A percentile compares a stretch with the other conserved stretches of the same genome.
Evolutionary conservation across 2,888 invertebrate species (phyloP).

Genomic region (Nomada fabriciana): DNA sequence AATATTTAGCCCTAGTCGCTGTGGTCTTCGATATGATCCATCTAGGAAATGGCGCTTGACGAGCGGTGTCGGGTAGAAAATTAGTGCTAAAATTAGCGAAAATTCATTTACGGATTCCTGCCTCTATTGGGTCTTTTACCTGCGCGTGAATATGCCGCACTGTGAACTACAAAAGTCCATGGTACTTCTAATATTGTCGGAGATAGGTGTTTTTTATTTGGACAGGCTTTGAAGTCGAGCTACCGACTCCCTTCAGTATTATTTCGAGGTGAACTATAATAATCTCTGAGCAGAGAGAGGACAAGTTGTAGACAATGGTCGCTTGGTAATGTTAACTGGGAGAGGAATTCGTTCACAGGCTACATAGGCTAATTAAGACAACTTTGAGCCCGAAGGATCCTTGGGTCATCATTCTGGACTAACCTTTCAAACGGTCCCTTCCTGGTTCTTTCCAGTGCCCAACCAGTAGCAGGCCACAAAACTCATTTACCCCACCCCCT

Average conservation of each 20-base stretch:
- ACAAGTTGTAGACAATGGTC: conserved; percentile 8
- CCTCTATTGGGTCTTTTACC: too few relatives aligned
- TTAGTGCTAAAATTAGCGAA: neutral
- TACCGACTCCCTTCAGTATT: too few relatives aligned
- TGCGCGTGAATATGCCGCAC: too few relatives aligned
- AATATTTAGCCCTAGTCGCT: conserved; percentile 7
- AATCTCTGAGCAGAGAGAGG: neutral
- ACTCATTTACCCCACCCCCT: neutral
- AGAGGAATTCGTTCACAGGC: conserved; percentile 23
- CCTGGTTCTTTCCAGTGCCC: neutral
- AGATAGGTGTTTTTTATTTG: too few relatives aligned
- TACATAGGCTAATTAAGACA: conserved; percentile 45
- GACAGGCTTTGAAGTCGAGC: too few relatives aligned
- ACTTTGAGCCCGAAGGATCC: conserved; percentile 15
- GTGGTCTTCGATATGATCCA: neutral
- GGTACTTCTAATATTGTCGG: neutral
- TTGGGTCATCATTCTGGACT: neutral
- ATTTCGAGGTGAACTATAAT: too few relatives aligned
- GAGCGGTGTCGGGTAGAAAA: neutral
- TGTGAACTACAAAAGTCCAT: too few relatives aligned
- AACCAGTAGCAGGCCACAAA: neutral
- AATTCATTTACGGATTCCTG: too few relatives aligned
- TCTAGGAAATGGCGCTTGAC: neutral
- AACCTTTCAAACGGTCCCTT: neutral
- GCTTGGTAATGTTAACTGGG: conserved; percentile 27